phyloP scores from a whole-genome alignment of 2,888 invertebrate species.

The Linyphia triangularis region DNA sequence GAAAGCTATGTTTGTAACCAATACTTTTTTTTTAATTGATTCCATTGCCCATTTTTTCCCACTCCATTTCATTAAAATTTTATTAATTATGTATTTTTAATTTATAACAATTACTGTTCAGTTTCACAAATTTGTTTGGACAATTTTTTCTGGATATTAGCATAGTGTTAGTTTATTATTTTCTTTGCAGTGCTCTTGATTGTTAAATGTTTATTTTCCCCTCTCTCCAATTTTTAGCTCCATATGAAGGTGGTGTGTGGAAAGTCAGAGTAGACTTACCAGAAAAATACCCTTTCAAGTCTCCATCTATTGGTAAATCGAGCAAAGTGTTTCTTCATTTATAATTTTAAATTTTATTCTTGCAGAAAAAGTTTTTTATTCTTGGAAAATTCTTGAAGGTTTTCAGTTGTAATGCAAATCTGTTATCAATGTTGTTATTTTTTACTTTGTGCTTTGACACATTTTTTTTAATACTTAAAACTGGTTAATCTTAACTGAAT shows the following conservation, averaged over 20 bases:
- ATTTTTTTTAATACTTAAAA: background rate
- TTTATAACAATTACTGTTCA: background rate
- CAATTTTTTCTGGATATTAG: background rate
- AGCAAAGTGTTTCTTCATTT: too few species aligned
- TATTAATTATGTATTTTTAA: too few species aligned
- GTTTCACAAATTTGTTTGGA: background rate
- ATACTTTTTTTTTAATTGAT: too few species aligned
- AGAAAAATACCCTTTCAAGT: conserved; percentile 99
- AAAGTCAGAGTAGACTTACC: conserved; percentile 99
- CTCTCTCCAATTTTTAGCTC: conserved; percentile 89
- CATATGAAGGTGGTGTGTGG: conserved; percentile 99
- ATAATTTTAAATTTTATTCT: too few species aligned
- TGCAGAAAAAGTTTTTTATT: too few species aligned
- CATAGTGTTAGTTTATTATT: background rate
- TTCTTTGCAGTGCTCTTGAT: background rate
- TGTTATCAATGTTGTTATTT: background rate
- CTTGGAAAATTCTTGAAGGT: background rate
- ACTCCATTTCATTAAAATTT: too few species aligned
- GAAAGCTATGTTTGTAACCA: too few species aligned
- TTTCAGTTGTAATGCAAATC: background rate
- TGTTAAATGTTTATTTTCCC: background rate
- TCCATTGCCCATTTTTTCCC: too few species aligned
- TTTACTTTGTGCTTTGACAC: background rate
- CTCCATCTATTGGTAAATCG: conserved; percentile 95
- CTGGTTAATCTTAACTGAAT: too few species aligned